Conservation (phyloP, 2,888 invertebrate genomes). For the Helleia helle region DNA sequence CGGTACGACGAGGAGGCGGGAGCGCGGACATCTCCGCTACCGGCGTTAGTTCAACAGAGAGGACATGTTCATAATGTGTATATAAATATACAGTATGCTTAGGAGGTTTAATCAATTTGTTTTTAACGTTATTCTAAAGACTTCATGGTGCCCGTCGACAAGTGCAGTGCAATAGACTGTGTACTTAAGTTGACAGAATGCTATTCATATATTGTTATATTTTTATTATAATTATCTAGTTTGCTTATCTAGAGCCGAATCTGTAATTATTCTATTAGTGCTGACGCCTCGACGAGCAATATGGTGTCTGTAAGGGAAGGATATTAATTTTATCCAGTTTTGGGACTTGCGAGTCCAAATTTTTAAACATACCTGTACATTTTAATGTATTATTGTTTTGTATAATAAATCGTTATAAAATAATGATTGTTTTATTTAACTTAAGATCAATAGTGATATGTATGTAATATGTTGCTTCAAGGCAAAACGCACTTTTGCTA, state of each 20-base stretch:
- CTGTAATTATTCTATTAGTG: constrained; percentile 68
- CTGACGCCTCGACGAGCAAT: constrained; percentile 73
- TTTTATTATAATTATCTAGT: constrained; percentile 68
- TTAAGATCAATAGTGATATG: neutral
- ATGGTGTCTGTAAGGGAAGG: constrained; percentile 73
- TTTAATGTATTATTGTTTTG: constrained; percentile 76
- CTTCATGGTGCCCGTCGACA: constrained; percentile 74
- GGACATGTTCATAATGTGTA: constrained; percentile 73
- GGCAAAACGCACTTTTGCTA: too few species aligned
- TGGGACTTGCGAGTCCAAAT: constrained; percentile 69
- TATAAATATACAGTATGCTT: constrained; percentile 69
- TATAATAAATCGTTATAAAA: constrained; percentile 76
- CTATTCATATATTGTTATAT: constrained; percentile 70
- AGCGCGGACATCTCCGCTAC: constrained; percentile 22
- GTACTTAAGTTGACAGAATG: constrained; percentile 73
- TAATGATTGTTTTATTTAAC: constrained; percentile 45
- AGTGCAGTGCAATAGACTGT: constrained; percentile 69
- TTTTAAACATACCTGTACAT: constrained; percentile 75
- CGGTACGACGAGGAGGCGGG: constrained; percentile 21
- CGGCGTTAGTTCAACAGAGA: constrained; percentile 46
- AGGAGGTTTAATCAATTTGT: constrained; percentile 71
- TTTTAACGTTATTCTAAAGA: constrained; percentile 45
- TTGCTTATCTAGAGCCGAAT: constrained; percentile 71
- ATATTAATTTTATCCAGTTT: constrained; percentile 67
- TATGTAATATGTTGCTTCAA: too few species aligned